phyloP scores from a whole-genome alignment of 2,797 vertebrate species.

The Thamnophis elegans region DNA sequence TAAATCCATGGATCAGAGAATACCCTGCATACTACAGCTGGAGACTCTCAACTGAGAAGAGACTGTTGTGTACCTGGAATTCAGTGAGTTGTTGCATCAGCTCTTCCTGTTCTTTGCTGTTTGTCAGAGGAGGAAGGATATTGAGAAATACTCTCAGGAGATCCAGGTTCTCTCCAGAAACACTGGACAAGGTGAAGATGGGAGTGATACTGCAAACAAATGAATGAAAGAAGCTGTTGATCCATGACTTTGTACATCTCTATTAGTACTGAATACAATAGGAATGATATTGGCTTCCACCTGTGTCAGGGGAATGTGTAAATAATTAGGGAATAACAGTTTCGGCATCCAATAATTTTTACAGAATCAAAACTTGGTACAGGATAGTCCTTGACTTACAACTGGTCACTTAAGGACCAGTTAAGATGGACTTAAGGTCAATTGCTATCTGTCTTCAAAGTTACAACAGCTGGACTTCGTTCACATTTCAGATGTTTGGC shows the following conservation, averaged over 20 bases:
- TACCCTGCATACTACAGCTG: not conserved
- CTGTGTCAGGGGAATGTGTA: not conserved
- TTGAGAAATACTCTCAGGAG: conserved; percentile 96
- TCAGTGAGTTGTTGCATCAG: conserved; percentile 98
- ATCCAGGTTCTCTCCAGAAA: conserved; percentile 92
- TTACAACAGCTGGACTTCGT: not conserved
- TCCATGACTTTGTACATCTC: not conserved
- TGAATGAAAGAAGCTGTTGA: conserved; percentile 41
- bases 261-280: not conserved
- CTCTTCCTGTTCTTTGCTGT: conserved; percentile 96
- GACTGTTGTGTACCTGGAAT: conserved; percentile 82
- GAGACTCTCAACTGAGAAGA: not conserved
- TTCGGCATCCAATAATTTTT: not conserved
- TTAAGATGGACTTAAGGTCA: not conserved
- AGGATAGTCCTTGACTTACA: not conserved
- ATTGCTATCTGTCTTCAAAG: not conserved
- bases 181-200: conserved; percentile 94
- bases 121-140: conserved; percentile 95
- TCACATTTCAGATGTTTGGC: not conserved
- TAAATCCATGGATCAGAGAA: not conserved
- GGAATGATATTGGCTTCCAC: not conserved
- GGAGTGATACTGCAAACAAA: conserved; percentile 85
- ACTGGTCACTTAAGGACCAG: not conserved
- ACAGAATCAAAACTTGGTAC: not conserved
- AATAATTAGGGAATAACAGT: not conserved